A percentile compares a stretch with the other conserved stretches of the same genome.
Conservation (phyloP, 2,888 invertebrate genomes). For the Clivina fossor region DNA sequence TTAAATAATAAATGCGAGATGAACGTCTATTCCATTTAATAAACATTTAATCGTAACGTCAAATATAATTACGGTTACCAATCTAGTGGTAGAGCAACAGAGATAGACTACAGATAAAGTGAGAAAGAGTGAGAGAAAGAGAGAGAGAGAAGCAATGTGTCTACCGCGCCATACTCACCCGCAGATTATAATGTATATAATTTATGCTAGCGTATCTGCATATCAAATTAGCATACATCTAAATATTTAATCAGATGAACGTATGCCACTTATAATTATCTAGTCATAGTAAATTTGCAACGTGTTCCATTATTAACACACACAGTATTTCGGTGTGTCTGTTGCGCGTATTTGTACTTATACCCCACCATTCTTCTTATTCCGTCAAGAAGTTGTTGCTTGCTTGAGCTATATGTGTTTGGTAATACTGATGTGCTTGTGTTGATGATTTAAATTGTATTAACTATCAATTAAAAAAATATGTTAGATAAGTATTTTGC, state of each 20-base stretch:
- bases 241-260: constrained; percentile 31
- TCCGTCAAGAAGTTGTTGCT: no score
- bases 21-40: constrained; percentile 19
- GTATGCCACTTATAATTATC: constrained; percentile 31
- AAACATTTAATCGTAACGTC: constrained; percentile 23
- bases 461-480: no score
- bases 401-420: no score
- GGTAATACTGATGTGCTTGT: no score
- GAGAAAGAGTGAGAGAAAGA: no score
- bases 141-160: constrained; percentile 4
- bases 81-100: no score
- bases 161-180: background rate
- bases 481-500: no score
- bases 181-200: constrained; percentile 29
- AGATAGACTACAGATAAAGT: no score
- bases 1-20: constrained; percentile 17
- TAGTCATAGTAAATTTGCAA: constrained; percentile 29
- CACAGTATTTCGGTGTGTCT: no score
- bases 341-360: no score
- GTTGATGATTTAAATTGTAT: no score
- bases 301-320: constrained; percentile 28
- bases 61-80: constrained; percentile 24
- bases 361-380: no score
- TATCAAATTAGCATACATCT: constrained; percentile 30
- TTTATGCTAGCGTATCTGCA: constrained; percentile 31